Percentiles rank a stretch among this genome's conserved stretches.
These are phyloP conservation scores for Sebastes schlegelii DNA, from an alignment of 2,113 vertebrate genomes.

Conservation along the genomic window DNA sequence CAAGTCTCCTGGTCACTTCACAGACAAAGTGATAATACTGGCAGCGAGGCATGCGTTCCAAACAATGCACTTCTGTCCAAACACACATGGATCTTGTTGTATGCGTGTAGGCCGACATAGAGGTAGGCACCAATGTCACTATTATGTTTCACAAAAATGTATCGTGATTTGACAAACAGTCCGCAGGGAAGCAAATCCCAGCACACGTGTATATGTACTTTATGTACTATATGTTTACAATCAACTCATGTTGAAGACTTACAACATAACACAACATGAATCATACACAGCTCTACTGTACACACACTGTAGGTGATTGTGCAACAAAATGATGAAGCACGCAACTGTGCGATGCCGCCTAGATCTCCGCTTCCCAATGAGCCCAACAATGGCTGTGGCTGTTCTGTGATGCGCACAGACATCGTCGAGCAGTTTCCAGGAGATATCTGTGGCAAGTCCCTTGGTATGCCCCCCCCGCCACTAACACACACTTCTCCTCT, in stretches of 20 bases:
- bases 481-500: conserved; percentile 65
- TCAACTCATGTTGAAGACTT: conserved; percentile 9
- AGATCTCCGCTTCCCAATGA: conserved; percentile 65
- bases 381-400: conserved; percentile 83
- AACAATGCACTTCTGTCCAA: conserved; percentile 39
- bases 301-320: conserved; percentile 44
- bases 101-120: conserved; percentile 12
- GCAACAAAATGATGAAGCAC: conserved; percentile 66
- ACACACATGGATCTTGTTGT: conserved; percentile 12
- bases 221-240: background rate
- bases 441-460: conserved; percentile 81
- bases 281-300: conserved; percentile 21
- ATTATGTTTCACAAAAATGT: conserved; percentile 3
- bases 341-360: conserved; percentile 61
- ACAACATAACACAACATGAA: conserved; percentile 22
- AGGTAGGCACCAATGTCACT: conserved; percentile 1
- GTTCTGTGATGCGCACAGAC: conserved; percentile 83
- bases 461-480: conserved; percentile 67
- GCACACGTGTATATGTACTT: background rate
- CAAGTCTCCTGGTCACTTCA: background rate
- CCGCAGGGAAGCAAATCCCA: background rate
- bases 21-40: conserved; percentile 7
- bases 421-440: conserved; percentile 82
- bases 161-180: background rate
- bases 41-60: background rate